These are phyloP conservation scores for Stomatorhinus walkeri DNA, from an alignment of 2,797 vertebrate species.

Conservation along the genomic window DNA sequence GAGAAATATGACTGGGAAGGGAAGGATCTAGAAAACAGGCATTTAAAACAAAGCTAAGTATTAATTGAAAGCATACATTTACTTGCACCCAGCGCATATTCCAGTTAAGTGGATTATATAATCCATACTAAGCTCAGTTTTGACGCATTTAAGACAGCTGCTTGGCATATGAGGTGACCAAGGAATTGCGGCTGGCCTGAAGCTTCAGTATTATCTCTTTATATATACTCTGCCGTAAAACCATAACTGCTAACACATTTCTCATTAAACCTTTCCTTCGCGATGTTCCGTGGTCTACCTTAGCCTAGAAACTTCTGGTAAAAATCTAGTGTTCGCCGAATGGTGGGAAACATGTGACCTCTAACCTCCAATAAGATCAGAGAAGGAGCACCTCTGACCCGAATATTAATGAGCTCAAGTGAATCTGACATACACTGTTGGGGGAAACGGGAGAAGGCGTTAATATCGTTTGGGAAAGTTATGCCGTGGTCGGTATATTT, in stretches of 20 bases:
- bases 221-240: conserved; percentile 27
- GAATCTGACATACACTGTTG: conserved; percentile 23
- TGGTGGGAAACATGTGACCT: conserved; percentile 44
- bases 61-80: neutral
- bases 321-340: conserved; percentile 29
- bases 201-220: conserved; percentile 27
- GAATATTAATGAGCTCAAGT: conserved; percentile 30
- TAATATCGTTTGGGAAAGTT: neutral
- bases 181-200: conserved; percentile 23
- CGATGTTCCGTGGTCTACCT: conserved; percentile 35
- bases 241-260: conserved; percentile 39
- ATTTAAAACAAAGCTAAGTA: neutral
- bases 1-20: neutral
- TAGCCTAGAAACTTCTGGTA: conserved; percentile 34
- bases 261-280: conserved; percentile 40
- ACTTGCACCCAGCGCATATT: neutral
- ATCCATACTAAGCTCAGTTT: neutral
- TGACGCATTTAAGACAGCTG: conserved; percentile 1
- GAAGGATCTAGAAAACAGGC: neutral
- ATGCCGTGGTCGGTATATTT: neutral
- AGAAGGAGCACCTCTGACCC: conserved; percentile 32
- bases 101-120: conserved; percentile 9
- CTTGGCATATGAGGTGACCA: conserved; percentile 24
- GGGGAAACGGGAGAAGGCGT: neutral
- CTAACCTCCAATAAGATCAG: conserved; percentile 33